Conservation (phyloP, 2,888 invertebrate genomes). For the Lycaena phlaeas region DNA sequence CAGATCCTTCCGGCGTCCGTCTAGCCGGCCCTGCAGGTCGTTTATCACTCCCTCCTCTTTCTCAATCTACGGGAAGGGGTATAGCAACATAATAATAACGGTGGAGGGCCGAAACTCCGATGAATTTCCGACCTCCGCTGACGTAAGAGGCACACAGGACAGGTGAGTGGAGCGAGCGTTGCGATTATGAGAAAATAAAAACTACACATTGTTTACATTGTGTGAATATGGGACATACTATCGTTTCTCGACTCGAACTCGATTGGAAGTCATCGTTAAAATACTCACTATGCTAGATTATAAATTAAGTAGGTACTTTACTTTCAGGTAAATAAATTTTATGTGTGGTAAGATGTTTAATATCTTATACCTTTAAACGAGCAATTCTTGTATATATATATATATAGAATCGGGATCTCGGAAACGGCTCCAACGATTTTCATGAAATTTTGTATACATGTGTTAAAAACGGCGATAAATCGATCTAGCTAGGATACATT, state of each 20-base stretch:
- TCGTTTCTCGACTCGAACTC: conserved; percentile 25
- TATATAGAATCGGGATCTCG: too few relatives aligned
- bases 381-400: too few relatives aligned
- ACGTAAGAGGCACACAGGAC: conserved; percentile 13
- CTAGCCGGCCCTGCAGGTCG: conserved; percentile 67
- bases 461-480: too few relatives aligned
- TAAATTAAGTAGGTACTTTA: too few relatives aligned
- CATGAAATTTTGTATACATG: too few relatives aligned
- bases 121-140: conserved; percentile 14
- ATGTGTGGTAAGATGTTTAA: too few relatives aligned
- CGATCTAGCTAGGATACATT: too few relatives aligned
- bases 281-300: too few relatives aligned
- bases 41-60: conserved; percentile 76
- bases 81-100: conserved; percentile 32
- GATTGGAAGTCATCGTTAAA: too few relatives aligned
- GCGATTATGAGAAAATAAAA: conserved; percentile 37
- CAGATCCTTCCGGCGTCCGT: conserved; percentile 65
- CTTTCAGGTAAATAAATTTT: too few relatives aligned
- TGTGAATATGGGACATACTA: conserved; percentile 15
- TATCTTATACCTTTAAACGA: too few relatives aligned
- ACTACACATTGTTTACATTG: conserved; percentile 22
- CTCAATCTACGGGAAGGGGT: conserved; percentile 71
- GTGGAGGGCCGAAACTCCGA: conserved; percentile 31
- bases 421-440: too few relatives aligned
- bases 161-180: conserved; percentile 8